phyloP scores from a whole-genome alignment of 2,888 invertebrate genomes.

The Phrixothrix hirtus region DNA sequence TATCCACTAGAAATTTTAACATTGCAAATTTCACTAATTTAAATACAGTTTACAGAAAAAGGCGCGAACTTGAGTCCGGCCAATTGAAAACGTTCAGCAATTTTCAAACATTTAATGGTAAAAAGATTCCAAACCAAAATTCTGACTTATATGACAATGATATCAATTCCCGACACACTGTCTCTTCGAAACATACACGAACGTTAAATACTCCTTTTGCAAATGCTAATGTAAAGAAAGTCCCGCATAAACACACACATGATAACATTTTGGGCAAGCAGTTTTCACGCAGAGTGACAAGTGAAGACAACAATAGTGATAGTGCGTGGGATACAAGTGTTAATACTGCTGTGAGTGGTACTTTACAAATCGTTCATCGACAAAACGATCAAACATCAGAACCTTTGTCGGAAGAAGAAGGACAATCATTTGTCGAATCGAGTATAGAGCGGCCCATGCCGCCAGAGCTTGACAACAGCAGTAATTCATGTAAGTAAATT shows the following conservation, averaged over 20 bases:
- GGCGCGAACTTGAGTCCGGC: conserved; percentile 35
- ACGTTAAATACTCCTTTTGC: background rate
- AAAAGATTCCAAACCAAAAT: conserved; percentile 12
- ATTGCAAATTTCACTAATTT: conserved; percentile 21
- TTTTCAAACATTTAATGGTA: conserved; percentile 20
- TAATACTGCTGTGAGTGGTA: conserved; percentile 31
- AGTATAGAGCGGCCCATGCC: conserved; percentile 48
- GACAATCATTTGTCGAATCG: conserved; percentile 23
- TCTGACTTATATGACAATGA: conserved; percentile 9
- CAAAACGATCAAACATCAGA: conserved; percentile 29
- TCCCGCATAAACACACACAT: background rate
- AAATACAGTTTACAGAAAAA: conserved; percentile 32
- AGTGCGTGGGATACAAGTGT: conserved; percentile 33
- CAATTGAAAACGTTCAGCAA: conserved; percentile 27
- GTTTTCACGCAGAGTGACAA: conserved; percentile 12
- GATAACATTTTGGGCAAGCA: background rate
- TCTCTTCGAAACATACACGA: background rate
- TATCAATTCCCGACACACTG: background rate
- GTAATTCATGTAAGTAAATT: conserved; percentile 52
- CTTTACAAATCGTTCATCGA: conserved; percentile 27
- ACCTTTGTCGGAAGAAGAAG: conserved; percentile 20
- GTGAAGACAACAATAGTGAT: conserved; percentile 24
- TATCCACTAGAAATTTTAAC: conserved; percentile 40
- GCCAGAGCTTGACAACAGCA: conserved; percentile 48
- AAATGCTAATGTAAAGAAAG: background rate